Conservation (phyloP, 2,113 vertebrate genomes). For the Nesoenas mayeri region DNA sequence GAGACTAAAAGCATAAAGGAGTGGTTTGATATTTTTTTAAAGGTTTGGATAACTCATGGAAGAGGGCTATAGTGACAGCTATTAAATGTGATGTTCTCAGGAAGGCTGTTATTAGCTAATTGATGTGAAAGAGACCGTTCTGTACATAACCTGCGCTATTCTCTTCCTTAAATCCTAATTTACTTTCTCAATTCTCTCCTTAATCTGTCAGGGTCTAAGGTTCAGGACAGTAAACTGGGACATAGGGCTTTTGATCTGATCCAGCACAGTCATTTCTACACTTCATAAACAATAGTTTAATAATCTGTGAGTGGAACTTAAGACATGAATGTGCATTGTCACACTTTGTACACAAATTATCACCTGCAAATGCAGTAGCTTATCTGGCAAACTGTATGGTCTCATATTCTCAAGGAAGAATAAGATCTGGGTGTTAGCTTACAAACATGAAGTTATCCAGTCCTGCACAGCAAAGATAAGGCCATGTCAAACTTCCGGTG, state of each 20-base stretch:
- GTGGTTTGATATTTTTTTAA: background rate
- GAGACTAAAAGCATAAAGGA: background rate
- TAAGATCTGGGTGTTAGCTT: conserved; percentile 58
- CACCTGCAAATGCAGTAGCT: conserved; percentile 30
- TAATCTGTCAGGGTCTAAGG: background rate
- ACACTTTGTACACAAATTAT: conserved; percentile 8
- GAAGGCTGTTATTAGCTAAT: background rate
- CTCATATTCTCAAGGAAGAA: background rate
- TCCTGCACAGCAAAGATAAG: conserved; percentile 49
- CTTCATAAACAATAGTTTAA: background rate
- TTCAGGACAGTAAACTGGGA: background rate
- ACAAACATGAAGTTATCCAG: conserved; percentile 32
- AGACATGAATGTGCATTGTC: background rate
- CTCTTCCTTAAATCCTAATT: background rate
- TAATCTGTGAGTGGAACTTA: conserved; percentile 10
- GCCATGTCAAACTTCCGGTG: background rate
- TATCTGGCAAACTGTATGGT: conserved; percentile 10
- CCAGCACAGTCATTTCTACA: background rate
- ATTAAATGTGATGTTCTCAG: background rate
- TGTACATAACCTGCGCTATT: background rate
- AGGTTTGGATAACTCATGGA: background rate
- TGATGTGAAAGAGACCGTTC: background rate
- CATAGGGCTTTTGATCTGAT: background rate
- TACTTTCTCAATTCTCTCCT: background rate
- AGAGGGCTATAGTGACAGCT: background rate